Evolutionary conservation across 1,140 invertebrate genomes (phyloP), one percentile per base, ranked within the genome.

Genomic region (Philaenus spumarius): DNA sequence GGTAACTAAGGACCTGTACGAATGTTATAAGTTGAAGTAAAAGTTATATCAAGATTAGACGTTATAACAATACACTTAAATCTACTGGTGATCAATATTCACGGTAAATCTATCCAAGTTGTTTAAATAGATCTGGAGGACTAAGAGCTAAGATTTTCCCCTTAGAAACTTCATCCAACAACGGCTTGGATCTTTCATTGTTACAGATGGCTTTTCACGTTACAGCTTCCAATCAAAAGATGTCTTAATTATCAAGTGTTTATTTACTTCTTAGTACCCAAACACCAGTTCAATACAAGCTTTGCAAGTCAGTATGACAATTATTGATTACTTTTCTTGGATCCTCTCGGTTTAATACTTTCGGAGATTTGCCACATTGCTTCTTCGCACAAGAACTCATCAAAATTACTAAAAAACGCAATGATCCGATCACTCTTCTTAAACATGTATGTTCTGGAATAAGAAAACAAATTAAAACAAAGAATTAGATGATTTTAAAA

Each of bases 341-440:
- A 59, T 9, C 85, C 89, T 55, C 93, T 79, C 5, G 96, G 95
- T 78, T 97, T 97, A 59, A 98, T 95, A 56, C 82, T 85, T 73
- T 98, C 92, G 1, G 95, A 98, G 64, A 97, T 89, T 72, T 95
- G 90, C 95, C 95, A 98, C 84, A 98, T 92, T 42, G 91, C 87
- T 71, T 98, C 95, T 77, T 98, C 96, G 72, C 85, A 89, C 61
- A 97, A 80, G 71, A 88, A 92, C 72, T 97, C 88, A 68, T 96
- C 90, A 76, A 98, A 98, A 75, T 95, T 93, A 73, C 95, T 93
- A 78, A 99, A 96, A 77, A 97, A 95, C 55, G 85, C 80, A 66
- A 97, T 87, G 42, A 99, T 95, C 62, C 87, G 84, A 69, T 97
- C 93, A 72, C 94, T 92, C 67, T 89, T 90, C 74, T 92, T 93